Conservation (phyloP, 1,140 invertebrate genomes). For the Argopecten irradians region DNA sequence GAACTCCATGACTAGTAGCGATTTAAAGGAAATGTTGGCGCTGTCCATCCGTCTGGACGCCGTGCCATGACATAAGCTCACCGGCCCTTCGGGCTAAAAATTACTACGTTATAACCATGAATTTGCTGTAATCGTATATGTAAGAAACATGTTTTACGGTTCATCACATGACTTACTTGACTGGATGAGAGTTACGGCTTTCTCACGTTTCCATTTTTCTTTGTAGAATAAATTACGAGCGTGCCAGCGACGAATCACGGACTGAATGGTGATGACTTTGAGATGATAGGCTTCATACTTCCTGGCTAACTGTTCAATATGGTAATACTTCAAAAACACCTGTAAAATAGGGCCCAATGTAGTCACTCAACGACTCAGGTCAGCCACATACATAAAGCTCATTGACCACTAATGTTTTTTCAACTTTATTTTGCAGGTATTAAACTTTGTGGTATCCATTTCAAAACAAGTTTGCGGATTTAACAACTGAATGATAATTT, state of each 20-base stretch:
- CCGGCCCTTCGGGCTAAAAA: too few relatives aligned
- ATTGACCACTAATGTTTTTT: not conserved
- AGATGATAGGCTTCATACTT: slow-evolving; percentile 86
- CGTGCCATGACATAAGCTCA: too few relatives aligned
- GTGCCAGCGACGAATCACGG: slow-evolving; percentile 85
- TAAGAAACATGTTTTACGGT: too few relatives aligned
- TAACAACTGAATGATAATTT: too few relatives aligned
- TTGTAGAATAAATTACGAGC: slow-evolving; percentile 78
- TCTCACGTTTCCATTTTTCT: slow-evolving; percentile 79
- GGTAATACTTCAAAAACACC: slow-evolving; percentile 92
- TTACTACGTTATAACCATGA: too few relatives aligned
- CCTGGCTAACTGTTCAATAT: slow-evolving; percentile 88
- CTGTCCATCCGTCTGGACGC: too few relatives aligned
- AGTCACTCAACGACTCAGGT: not conserved
- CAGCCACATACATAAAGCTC: not conserved
- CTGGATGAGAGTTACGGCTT: slow-evolving; percentile 73
- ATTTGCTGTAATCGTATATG: too few relatives aligned
- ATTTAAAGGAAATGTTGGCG: too few relatives aligned
- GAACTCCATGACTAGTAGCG: too few relatives aligned
- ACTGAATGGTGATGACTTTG: slow-evolving; percentile 85
- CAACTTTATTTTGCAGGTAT: not conserved
- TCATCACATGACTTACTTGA: slow-evolving; percentile 61
- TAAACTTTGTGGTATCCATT: too few relatives aligned
- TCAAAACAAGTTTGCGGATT: too few relatives aligned
- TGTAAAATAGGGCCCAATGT: slow-evolving; percentile 59